Base-by-base conservation (phyloP, 2,797 vertebrate genomes). In the Rhabdophis nuchalis region DNA sequence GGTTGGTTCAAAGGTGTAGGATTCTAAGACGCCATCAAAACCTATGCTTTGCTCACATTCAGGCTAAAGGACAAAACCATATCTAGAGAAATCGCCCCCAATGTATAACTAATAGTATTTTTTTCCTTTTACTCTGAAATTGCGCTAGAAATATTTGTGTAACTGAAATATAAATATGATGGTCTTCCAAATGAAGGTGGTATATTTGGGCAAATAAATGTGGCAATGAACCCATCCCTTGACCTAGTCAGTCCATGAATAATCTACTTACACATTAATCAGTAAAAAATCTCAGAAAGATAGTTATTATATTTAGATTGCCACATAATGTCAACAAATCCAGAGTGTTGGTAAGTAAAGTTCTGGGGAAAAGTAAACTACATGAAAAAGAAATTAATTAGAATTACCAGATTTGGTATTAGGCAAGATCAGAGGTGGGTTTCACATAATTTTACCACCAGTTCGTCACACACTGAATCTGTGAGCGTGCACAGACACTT, bases 211-310 rank as follows among this genome's bases (percentile, higher is more conserved):
- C 20, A 89, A 61, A 91, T 87, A 93, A 93, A 93, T 56, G n/a
- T 82, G 56, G 58, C 88, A 53, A 58, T 29, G 29, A 20, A 86
- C 89, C 46, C 72, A 56, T 50, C 25, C 91, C 50, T 93, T 89
- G 82, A 54, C 46, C 46, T 82, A 56, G 82, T 20, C 56, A 54
- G 2, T 9, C 9, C 57, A 77, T 72, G 52, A 87, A 41, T 82
- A 91, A 89, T 87, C 82, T 46, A 89, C n/a, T 87, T 85, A 90
- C 36, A 87, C 11, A 52, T n/a, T 77, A 52, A 88, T 87, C 56
- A 52, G 77, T 29, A 68, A 68, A 68, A 68, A 68, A 5, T 5
- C n/a, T n/a, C 57, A 85, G 27, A 89, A 86, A 29, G 52, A 50
- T 72, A 57, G 82, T 61, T 90, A 25, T 46, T 56, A 86, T 89